Conservation (phyloP, 1,140 invertebrate species). For the Drosophila kohkoa region DNA sequence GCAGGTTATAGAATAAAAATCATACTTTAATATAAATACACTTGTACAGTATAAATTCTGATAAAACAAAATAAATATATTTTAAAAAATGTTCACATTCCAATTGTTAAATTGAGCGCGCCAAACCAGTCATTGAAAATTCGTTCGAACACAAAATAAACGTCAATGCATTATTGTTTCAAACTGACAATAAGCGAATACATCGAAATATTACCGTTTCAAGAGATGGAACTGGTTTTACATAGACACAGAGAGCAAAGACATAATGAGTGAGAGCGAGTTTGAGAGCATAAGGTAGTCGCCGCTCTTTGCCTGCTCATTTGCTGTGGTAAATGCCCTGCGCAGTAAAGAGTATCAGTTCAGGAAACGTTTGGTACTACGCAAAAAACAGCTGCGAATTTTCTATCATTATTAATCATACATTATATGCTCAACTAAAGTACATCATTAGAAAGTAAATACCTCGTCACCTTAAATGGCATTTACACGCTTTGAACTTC, state of each 20-base stretch:
- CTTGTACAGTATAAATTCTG: background rate
- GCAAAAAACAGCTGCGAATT: background rate
- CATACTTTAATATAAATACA: background rate
- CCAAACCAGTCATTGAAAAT: background rate
- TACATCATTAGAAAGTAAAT: no score
- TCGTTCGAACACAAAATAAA: conserved; percentile 11
- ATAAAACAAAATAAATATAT: background rate
- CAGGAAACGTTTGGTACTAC: background rate
- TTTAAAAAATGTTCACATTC: conserved; percentile 6
- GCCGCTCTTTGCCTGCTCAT: conserved; percentile 9
- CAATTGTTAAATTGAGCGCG: background rate
- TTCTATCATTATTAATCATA: background rate
- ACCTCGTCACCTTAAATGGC: no score
- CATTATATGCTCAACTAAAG: no score
- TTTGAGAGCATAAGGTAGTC: background rate
- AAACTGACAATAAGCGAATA: background rate
- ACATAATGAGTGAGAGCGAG: conserved; percentile 24
- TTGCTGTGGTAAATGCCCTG: conserved; percentile 21
- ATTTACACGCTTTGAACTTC: no score
- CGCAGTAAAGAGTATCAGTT: background rate
- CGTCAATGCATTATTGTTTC: conserved; percentile 35
- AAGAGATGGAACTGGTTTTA: conserved; percentile 42
- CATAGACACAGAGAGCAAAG: conserved; percentile 11
- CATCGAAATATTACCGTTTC: conserved; percentile 30
- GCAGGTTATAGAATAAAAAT: background rate